Percentiles rank a stretch among this genome's conserved stretches.
Conservation (phyloP, 1,140 invertebrate species). For the Aphelinus certus region DNA sequence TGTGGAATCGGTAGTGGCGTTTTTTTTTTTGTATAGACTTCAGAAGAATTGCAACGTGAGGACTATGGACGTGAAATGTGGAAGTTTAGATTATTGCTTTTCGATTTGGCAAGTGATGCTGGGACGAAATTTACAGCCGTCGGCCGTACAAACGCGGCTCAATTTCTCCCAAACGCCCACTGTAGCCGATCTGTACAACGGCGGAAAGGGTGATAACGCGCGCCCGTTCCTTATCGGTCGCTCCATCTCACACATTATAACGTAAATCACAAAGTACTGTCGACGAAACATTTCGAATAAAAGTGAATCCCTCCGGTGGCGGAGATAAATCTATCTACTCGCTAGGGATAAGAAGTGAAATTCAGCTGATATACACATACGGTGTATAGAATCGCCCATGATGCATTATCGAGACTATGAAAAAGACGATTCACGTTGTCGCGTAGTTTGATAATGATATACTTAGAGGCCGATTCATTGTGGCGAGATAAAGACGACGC, state of each 20-base stretch:
- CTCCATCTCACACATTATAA: conserved; percentile 5
- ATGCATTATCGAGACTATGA: no score
- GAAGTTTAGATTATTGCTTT: no score
- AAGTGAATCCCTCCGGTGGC: not conserved
- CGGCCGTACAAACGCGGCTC: conserved; percentile 5
- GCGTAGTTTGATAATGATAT: no score
- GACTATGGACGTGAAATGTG: no score
- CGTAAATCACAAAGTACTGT: conserved; percentile 1
- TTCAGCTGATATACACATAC: no score
- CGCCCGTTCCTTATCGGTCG: not conserved
- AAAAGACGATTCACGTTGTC: no score
- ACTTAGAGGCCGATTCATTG: no score
- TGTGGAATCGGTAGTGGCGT: no score
- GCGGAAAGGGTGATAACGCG: not conserved
- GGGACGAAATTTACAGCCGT: conserved; percentile 12
- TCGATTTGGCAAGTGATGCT: not conserved
- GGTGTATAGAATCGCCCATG: no score
- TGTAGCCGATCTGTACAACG: not conserved
- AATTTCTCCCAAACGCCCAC: conserved; percentile 6
- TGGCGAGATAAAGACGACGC: no score
- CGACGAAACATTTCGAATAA: not conserved
- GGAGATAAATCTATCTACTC: not conserved
- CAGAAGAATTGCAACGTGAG: no score
- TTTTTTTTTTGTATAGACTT: no score
- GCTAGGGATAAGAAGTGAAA: not conserved